Evolutionary conservation across 2,888 invertebrate genomes (phyloP).

Genomic region (Brachyptera putata): DNA sequence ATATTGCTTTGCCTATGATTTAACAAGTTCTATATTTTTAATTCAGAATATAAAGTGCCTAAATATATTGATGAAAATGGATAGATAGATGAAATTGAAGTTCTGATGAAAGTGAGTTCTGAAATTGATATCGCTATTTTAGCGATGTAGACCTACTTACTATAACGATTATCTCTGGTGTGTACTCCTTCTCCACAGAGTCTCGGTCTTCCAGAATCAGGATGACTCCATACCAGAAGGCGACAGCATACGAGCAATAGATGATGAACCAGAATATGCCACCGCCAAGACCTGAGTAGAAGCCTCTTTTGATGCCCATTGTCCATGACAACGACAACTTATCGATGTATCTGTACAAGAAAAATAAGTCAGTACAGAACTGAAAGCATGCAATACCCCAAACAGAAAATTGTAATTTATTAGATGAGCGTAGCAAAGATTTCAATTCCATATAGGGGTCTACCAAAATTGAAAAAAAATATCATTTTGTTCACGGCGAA

Average conservation of each 20-base stretch:
- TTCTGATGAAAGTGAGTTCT: neutral
- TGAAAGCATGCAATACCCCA: no score
- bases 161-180: constrained; percentile 39
- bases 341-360: constrained; percentile 40
- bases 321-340: constrained; percentile 34
- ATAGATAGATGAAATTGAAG: neutral
- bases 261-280: constrained; percentile 41
- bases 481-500: no score
- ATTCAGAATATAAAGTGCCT: no score
- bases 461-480: neutral
- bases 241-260: constrained; percentile 43
- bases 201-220: constrained; percentile 41
- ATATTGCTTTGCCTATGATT: no score
- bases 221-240: constrained; percentile 46
- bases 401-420: no score
- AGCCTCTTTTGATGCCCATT: constrained; percentile 36
- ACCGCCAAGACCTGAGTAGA: constrained; percentile 39
- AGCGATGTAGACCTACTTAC: constrained; percentile 35
- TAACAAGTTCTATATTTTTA: no score
- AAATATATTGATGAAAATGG: no score
- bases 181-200: constrained; percentile 37
- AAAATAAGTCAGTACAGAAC: no score
- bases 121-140: neutral
- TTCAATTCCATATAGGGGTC: neutral
- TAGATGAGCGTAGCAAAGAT: no score